Conservation (phyloP, 2,888 invertebrate genomes). For the Dasysyrphus tricinctus region DNA sequence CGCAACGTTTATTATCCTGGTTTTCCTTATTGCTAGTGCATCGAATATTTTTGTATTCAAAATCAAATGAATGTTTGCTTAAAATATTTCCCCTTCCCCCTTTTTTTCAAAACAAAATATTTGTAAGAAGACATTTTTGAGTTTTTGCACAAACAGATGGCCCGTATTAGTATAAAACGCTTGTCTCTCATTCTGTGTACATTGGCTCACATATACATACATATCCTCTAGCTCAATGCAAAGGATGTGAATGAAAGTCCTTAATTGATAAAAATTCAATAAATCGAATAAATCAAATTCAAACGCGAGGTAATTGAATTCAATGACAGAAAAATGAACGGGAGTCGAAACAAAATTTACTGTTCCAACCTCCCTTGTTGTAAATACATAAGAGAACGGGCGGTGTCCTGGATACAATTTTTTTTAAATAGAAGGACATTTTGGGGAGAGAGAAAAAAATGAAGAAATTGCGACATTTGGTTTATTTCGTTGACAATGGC, state of each 20-base stretch:
- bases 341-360: conserved; percentile 44
- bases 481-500: conserved; percentile 70
- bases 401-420: not conserved
- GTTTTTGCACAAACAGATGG: conserved; percentile 58
- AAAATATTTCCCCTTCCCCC: conserved; percentile 42
- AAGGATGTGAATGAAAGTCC: conserved; percentile 22
- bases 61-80: conserved; percentile 66
- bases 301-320: conserved; percentile 66
- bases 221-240: not conserved
- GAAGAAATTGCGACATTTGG: conserved; percentile 67
- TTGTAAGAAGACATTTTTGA: conserved; percentile 10
- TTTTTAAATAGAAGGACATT: conserved; percentile 12
- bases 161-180: conserved; percentile 43
- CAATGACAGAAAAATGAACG: conserved; percentile 51
- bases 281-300: conserved; percentile 73
- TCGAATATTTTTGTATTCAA: conserved; percentile 1
- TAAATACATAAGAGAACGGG: conserved; percentile 16
- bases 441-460: not conserved
- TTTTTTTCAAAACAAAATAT: not conserved
- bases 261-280: conserved; percentile 74
- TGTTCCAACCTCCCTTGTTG: conserved; percentile 23
- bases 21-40: conserved; percentile 50
- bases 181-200: not conserved
- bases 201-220: not conserved
- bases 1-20: conserved; percentile 33